Evolutionary conservation across 2,797 vertebrate genomes (phyloP).

Genomic region (Cynopterus sphinx): DNA sequence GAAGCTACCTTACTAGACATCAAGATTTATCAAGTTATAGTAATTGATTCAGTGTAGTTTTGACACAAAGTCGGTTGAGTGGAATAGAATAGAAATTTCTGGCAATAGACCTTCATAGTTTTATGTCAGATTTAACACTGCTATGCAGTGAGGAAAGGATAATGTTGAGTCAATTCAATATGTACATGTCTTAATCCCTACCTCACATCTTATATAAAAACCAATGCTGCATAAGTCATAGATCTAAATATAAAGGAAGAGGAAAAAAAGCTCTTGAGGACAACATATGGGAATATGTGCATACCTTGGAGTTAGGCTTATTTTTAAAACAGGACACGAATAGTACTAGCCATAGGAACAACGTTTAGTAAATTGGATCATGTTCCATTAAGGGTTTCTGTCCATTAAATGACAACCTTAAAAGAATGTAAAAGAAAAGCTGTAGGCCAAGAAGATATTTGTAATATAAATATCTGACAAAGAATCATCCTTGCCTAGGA

Average conservation of each 20-base stretch:
- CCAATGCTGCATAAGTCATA: neutral
- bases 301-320: neutral
- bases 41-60: neutral
- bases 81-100: neutral
- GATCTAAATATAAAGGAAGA: neutral
- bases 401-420: neutral
- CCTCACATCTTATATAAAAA: neutral
- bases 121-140: neutral
- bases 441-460: neutral
- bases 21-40: neutral
- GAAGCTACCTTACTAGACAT: neutral
- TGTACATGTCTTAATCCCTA: neutral
- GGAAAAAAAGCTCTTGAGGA: neutral
- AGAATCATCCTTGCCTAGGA: neutral
- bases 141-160: neutral
- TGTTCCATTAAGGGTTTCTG: neutral
- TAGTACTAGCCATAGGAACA: neutral
- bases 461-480: neutral
- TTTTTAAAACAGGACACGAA: neutral
- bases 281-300: neutral
- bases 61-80: neutral
- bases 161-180: neutral
- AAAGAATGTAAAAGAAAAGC: neutral
- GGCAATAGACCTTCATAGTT: neutral
- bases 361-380: neutral